A percentile compares a stretch with the other conserved stretches of the same genome.
These are phyloP conservation scores for Dascillus cervinus DNA, from an alignment of 2,888 invertebrate species.

Conservation along the genomic window DNA sequence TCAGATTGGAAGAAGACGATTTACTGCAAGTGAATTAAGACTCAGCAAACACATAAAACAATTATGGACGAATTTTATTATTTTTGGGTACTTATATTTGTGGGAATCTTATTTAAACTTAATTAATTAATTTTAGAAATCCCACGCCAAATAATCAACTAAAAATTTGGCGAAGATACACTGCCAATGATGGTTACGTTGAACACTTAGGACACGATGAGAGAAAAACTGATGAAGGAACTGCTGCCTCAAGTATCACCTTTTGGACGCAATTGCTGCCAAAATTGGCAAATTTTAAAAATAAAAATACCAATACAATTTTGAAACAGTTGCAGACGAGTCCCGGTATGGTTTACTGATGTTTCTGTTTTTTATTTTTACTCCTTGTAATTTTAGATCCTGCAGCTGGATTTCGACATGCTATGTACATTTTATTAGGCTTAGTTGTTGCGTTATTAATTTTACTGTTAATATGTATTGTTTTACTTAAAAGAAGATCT, in stretches of 20 bases:
- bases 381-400: conserved; percentile 35
- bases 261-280: conserved; percentile 44
- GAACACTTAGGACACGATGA: conserved; percentile 38
- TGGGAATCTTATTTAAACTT: conserved; percentile 20
- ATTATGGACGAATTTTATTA: conserved; percentile 45
- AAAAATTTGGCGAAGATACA: conserved; percentile 55
- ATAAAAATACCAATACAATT: conserved; percentile 22
- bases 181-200: conserved; percentile 44
- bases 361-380: not conserved
- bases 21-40: conserved; percentile 52
- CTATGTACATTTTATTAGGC: conserved; percentile 54
- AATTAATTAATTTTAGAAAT: conserved; percentile 41
- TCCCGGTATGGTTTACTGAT: conserved; percentile 24
- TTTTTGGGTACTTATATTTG: conserved; percentile 46
- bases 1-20: conserved; percentile 56
- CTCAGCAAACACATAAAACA: conserved; percentile 47
- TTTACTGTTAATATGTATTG: conserved; percentile 46
- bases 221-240: conserved; percentile 15
- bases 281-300: conserved; percentile 26
- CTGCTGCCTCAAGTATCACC: conserved; percentile 22
- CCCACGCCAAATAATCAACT: conserved; percentile 48
- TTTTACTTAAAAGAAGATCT: conserved; percentile 43
- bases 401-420: conserved; percentile 48
- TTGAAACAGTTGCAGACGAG: conserved; percentile 30
- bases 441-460: conserved; percentile 46